phyloP scores from a whole-genome alignment of 2,888 invertebrate genomes.

The Chrysolina haemoptera region DNA sequence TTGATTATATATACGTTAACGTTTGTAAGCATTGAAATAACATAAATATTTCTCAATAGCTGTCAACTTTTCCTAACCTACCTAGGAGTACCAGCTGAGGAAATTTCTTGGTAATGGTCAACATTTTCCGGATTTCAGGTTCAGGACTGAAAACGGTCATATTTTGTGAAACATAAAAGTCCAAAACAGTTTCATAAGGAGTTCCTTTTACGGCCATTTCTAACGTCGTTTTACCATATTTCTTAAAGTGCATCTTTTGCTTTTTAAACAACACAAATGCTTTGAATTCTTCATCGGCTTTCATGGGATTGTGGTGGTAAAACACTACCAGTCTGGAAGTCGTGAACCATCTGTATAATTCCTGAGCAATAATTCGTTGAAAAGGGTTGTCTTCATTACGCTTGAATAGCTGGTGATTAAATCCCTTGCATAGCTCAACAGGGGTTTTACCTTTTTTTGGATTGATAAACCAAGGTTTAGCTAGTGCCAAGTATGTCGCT shows the following conservation, averaged over 20 bases:
- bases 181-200: slow-evolving; percentile 77
- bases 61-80: slow-evolving; percentile 55
- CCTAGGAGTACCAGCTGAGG: slow-evolving; percentile 82
- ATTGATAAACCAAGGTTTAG: slow-evolving; percentile 75
- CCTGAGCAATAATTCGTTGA: slow-evolving; percentile 80
- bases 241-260: slow-evolving; percentile 79
- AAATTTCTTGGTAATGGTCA: slow-evolving; percentile 79
- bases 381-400: slow-evolving; percentile 76
- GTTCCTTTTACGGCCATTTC: slow-evolving; percentile 78
- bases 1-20: too few species aligned
- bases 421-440: slow-evolving; percentile 72
- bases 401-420: slow-evolving; percentile 42
- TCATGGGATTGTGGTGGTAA: slow-evolving; percentile 81
- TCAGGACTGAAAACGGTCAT: slow-evolving; percentile 81
- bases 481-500: slow-evolving; percentile 77
- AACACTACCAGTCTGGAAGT: slow-evolving; percentile 81
- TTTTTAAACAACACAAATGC: slow-evolving; percentile 76
- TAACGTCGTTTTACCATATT: slow-evolving; percentile 78
- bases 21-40: too few species aligned
- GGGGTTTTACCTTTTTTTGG: slow-evolving; percentile 70
- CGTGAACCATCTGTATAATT: slow-evolving; percentile 80
- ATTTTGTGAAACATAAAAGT: slow-evolving; percentile 77
- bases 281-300: slow-evolving; percentile 77
- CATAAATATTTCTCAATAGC: background rate
- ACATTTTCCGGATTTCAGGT: slow-evolving; percentile 74